Evolutionary conservation across 1,140 invertebrate genomes (phyloP).

Genomic region (Neotoxoptera formosana): DNA sequence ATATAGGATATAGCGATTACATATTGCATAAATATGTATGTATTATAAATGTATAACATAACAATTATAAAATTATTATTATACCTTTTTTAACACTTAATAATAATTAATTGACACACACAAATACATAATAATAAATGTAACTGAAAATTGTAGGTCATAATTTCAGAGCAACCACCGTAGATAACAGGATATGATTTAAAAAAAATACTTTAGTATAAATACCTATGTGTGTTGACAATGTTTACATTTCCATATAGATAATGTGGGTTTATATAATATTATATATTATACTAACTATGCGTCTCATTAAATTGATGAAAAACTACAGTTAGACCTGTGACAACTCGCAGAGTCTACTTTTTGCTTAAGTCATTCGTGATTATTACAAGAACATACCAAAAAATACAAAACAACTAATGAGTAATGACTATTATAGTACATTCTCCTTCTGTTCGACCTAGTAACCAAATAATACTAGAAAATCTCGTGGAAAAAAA

Average conservation of each 20-base stretch:
- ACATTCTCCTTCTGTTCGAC: background rate
- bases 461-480: constrained; percentile 38
- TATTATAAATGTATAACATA: background rate
- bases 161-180: background rate
- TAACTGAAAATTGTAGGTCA: background rate
- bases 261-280: background rate
- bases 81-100: no score
- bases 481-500: background rate
- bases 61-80: background rate
- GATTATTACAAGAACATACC: background rate
- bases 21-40: background rate
- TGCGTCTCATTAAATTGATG: background rate
- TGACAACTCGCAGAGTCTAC: background rate
- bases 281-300: background rate
- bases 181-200: background rate
- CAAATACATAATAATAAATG: background rate
- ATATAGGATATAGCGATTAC: no score
- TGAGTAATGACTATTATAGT: background rate
- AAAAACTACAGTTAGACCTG: background rate
- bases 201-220: background rate
- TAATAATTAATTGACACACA: background rate
- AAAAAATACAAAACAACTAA: background rate
- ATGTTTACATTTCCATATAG: background rate
- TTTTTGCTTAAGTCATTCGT: constrained; percentile 12
- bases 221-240: background rate